Percentiles rank a stretch among this genome's conserved stretches.
Evolutionary conservation across 2,113 vertebrate genomes (phyloP).

Genomic region (Tiliqua scincoides): DNA sequence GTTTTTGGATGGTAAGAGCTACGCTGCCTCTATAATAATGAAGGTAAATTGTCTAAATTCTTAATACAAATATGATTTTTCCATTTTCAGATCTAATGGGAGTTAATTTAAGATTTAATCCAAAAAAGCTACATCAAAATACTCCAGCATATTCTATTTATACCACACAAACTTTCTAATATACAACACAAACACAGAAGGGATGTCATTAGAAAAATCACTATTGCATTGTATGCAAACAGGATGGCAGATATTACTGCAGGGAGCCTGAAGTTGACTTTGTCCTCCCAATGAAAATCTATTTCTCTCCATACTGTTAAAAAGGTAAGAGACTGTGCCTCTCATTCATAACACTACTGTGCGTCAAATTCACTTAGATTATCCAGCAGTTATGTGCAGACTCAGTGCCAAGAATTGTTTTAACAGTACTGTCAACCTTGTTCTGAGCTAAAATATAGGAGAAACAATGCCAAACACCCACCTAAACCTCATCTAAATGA

Average conservation of each 20-base stretch:
- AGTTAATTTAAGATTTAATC: background rate
- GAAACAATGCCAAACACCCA: background rate
- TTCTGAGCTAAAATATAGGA: background rate
- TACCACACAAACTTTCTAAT: fast-evolving
- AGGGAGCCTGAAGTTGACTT: fast-evolving
- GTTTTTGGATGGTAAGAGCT: slow-evolving; percentile 3
- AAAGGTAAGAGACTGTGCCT: background rate
- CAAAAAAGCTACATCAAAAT: slow-evolving; percentile 15
- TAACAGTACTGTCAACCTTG: background rate
- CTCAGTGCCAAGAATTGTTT: background rate
- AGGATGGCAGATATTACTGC: background rate
- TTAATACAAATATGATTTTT: background rate
- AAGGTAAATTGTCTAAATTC: background rate
- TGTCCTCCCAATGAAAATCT: background rate
- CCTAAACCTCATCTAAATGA: fast-evolving
- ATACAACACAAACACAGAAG: fast-evolving
- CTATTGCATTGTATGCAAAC: background rate
- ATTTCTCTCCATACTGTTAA: background rate
- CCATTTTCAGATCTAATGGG: background rate
- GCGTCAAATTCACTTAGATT: background rate
- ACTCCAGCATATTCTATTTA: background rate
- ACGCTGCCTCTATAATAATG: slow-evolving; percentile 9
- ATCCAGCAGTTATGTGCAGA: background rate
- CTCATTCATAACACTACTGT: background rate
- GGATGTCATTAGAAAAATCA: background rate